These are phyloP conservation scores for Varecia variegata DNA, from an alignment of 2,797 vertebrate genomes.

Conservation along the genomic window DNA sequence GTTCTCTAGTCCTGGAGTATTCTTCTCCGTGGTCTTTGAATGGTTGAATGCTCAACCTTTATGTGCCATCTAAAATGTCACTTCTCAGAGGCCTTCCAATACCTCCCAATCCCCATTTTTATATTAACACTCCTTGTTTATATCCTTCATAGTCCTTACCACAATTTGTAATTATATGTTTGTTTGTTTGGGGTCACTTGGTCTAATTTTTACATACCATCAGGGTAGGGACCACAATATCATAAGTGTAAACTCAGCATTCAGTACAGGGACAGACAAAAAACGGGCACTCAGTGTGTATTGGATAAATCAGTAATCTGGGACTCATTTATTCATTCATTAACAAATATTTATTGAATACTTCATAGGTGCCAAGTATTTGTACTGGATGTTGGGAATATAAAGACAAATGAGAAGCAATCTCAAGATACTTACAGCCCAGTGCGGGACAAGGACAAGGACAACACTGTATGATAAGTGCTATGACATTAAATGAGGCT, in stretches of 20 bases:
- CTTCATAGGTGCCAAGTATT: neutral
- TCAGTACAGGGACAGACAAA: neutral
- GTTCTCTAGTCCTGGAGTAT: neutral
- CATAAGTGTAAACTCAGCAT: neutral
- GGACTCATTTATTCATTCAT: neutral
- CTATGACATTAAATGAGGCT: neutral
- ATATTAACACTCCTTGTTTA: neutral
- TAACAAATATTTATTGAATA: neutral
- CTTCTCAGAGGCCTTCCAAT: neutral
- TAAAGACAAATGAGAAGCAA: slow-evolving; percentile 23
- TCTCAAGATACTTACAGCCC: neutral
- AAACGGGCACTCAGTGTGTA: neutral
- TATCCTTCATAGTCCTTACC: neutral
- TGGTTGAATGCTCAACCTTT: neutral
- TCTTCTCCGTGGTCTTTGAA: neutral
- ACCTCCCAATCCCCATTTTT: neutral
- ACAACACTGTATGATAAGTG: neutral
- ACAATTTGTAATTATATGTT: neutral
- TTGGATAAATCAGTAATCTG: neutral
- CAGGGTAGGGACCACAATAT: neutral
- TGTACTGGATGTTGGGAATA: neutral
- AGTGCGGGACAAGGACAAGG: neutral
- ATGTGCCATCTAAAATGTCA: neutral
- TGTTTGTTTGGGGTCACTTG: neutral
- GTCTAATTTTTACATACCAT: neutral